A percentile compares a stretch with the other conserved stretches of the same genome.
These are phyloP conservation scores for Drosophila nikananu DNA, from an alignment of 1,140 invertebrate genomes.

Conservation along the genomic window DNA sequence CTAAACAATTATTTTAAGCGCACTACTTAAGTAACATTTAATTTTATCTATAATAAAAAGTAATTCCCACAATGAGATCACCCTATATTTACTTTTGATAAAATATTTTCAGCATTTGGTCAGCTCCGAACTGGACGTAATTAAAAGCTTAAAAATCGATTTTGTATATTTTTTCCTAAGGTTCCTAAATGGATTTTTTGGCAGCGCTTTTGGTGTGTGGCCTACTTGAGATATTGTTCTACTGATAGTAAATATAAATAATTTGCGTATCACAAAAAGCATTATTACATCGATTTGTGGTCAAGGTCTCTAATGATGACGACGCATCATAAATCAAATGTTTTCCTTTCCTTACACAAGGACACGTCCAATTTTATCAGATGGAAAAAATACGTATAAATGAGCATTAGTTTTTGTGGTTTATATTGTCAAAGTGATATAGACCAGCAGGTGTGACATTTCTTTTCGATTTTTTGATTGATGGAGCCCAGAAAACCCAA, in stretches of 20 bases:
- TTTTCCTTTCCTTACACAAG: neutral
- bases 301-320: slow-evolving; percentile 27
- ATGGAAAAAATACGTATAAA: slow-evolving; percentile 18
- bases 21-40: neutral
- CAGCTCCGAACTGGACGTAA: slow-evolving; percentile 42
- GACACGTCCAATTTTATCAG: slow-evolving; percentile 29
- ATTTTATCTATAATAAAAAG: slow-evolving; percentile 3
- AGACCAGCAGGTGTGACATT: slow-evolving; percentile 4
- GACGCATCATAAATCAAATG: slow-evolving; percentile 22
- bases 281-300: slow-evolving; percentile 30
- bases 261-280: slow-evolving; percentile 11
- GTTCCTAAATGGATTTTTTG: slow-evolving; percentile 12
- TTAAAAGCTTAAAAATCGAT: slow-evolving; percentile 52
- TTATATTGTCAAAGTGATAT: slow-evolving; percentile 25
- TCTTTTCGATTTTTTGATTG: slow-evolving; percentile 1
- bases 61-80: slow-evolving; percentile 27
- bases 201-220: neutral
- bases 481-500: neutral
- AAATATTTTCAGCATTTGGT: slow-evolving; percentile 32
- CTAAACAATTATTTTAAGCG: slow-evolving; percentile 13
- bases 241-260: slow-evolving; percentile 25
- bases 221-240: slow-evolving; percentile 20
- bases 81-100: slow-evolving; percentile 20
- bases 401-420: slow-evolving; percentile 19
- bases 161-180: slow-evolving; percentile 6